phyloP scores from a whole-genome alignment of 1,140 invertebrate species.

The Drosophila lowei region DNA sequence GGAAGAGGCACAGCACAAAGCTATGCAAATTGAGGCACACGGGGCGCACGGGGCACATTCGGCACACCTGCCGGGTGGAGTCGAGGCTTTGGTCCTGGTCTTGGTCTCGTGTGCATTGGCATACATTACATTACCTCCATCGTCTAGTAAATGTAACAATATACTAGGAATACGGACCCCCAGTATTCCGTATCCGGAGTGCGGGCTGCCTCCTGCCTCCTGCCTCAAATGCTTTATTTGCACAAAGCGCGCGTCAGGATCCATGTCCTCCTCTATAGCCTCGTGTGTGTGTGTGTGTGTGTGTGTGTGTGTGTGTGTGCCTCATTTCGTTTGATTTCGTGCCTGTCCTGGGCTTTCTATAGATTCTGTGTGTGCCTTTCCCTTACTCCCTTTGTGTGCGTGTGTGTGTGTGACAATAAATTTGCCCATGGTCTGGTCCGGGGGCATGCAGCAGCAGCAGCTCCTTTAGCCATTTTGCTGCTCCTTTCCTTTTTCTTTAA shows the following conservation, averaged over 20 bases:
- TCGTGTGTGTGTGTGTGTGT: constrained; percentile 42
- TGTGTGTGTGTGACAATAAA: constrained; percentile 79
- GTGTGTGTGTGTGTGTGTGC: constrained; percentile 45
- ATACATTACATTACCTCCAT: constrained; percentile 71
- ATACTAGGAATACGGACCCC: constrained; percentile 30
- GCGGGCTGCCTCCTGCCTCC: not conserved
- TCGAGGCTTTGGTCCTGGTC: constrained; percentile 8
- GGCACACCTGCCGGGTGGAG: constrained; percentile 43
- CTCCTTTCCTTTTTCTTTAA: constrained; percentile 50
- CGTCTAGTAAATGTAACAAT: constrained; percentile 75
- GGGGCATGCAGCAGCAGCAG: constrained; percentile 24
- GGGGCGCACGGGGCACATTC: constrained; percentile 42
- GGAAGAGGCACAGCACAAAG: constrained; percentile 25
- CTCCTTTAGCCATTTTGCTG: constrained; percentile 14
- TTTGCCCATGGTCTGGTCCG: constrained; percentile 69
- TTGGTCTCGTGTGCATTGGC: constrained; percentile 74
- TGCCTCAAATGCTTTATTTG: constrained; percentile 66
- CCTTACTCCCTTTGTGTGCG: constrained; percentile 33
- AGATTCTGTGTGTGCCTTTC: constrained; percentile 47
- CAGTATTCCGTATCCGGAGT: not conserved
- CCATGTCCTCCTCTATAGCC: constrained; percentile 40
- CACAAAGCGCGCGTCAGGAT: constrained; percentile 61
- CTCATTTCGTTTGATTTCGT: constrained; percentile 80
- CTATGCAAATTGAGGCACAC: constrained; percentile 75
- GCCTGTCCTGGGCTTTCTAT: constrained; percentile 56